Evolutionary conservation across 2,797 vertebrate species (phyloP).

Genomic region (Acrossocheilus wenchowensis): DNA sequence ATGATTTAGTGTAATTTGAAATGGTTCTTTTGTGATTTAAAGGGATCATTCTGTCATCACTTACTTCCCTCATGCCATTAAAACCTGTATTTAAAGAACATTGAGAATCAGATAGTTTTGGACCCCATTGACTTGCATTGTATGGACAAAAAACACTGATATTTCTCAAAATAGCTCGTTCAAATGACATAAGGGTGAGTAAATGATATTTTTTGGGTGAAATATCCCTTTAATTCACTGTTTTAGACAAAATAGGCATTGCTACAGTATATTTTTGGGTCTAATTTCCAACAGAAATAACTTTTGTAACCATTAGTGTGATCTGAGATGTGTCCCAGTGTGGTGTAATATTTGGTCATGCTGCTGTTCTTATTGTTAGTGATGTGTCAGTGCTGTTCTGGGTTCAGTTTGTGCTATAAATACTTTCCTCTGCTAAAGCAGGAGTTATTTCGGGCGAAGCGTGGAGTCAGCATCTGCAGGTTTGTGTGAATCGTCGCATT

Average conservation of each 20-base stretch:
- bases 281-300: background rate
- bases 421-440: slow-evolving; percentile 15
- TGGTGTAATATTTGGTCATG: too few relatives aligned
- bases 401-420: slow-evolving; percentile 26
- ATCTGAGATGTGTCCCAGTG: background rate
- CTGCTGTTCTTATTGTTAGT: background rate
- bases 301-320: background rate
- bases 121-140: too few relatives aligned
- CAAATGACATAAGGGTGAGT: too few relatives aligned
- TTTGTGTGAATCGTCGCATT: background rate
- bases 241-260: background rate
- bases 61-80: background rate
- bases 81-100: background rate
- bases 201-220: background rate
- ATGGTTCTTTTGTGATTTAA: too few relatives aligned
- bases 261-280: background rate
- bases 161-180: too few relatives aligned
- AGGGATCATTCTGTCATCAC: too few relatives aligned
- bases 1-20: too few relatives aligned
- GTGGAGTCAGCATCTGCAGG: slow-evolving; percentile 26
- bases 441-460: background rate
- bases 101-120: too few relatives aligned
- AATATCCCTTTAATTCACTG: background rate
- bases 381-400: background rate
- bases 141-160: too few relatives aligned